Base-by-base conservation (phyloP, 2,888 invertebrate genomes). In the Leptinotarsa rubiginosa region DNA sequence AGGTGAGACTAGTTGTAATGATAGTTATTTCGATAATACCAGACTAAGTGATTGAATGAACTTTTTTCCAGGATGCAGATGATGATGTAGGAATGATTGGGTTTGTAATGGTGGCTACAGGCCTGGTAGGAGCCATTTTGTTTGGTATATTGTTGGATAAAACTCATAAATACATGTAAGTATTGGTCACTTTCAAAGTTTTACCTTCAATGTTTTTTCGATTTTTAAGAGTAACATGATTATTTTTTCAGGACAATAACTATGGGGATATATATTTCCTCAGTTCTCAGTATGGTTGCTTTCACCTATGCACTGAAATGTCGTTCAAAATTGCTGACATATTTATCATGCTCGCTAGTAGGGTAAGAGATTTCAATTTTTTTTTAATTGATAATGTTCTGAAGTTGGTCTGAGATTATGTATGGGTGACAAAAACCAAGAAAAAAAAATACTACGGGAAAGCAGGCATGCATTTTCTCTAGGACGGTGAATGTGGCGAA, bases 91-190 rank as follows among this genome's bases (percentile, higher is more conserved):
- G 98, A 25, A 91, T 94, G 77, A 96, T 98, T 81, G 98, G 97
- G 0, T 88, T 97, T 59, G 91, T 94, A 70, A 94, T 98, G 83
- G 95, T 98, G 1, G 89, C 97, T 25, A 92, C 96, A 1, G 98
- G 98, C 31, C 96, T 98, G 93, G 84, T 93, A 10, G 98, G 98
- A 2, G 96, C 97, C 0, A 93, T 98, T 7, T 88, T 94, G 1
- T 95, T 95, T 81, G 98, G 98, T 10, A 89, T 96, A 73, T 89
- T 96, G 81, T 90, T 98, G 78, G 98, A 98, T 88, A 96, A 93
- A 89, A 97, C 97, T 1, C 96, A 96, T 85, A 92, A 91, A 84
- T 98, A 95, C 90, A 98, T 97, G 94, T 95, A 87, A 25, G 41
- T 41, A 3, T 41, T 10, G 10, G 41, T 41, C 41, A 5, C 1